phyloP scores from a whole-genome alignment of 1,140 invertebrate species.

The Hetaerina americana region DNA sequence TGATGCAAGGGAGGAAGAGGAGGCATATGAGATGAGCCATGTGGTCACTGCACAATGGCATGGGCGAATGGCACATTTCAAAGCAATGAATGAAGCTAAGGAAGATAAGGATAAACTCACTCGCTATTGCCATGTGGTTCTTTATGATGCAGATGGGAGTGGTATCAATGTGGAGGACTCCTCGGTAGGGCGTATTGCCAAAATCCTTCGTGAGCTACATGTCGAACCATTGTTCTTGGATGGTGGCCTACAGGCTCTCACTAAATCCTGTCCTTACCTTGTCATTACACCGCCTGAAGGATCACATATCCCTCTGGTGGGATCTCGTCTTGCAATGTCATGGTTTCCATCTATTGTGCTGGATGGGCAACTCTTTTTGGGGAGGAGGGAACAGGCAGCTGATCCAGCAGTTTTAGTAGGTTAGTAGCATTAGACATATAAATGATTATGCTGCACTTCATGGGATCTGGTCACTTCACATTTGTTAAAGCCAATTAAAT shows the following conservation, averaged over 20 bases:
- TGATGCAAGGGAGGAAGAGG: slow-evolving; percentile 19
- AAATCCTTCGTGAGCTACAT: slow-evolving; percentile 13
- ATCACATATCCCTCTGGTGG: slow-evolving; percentile 8
- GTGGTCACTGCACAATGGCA: slow-evolving; percentile 22
- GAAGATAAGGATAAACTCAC: slow-evolving; percentile 9
- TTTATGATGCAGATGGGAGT: slow-evolving; percentile 21
- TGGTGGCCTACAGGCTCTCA: slow-evolving; percentile 19
- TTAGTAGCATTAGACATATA: too few relatives aligned
- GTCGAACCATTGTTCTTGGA: slow-evolving; percentile 20
- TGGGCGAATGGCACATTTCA: slow-evolving; percentile 11
- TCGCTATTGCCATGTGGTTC: slow-evolving; percentile 19
- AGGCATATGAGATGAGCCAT: slow-evolving; percentile 16
- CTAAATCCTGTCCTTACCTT: slow-evolving; percentile 19
- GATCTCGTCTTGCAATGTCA: slow-evolving; percentile 8
- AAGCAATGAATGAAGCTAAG: background rate
- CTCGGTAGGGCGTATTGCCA: slow-evolving; percentile 1
- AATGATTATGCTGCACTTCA: too few relatives aligned
- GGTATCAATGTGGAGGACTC: slow-evolving; percentile 12
- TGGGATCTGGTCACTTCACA: too few relatives aligned
- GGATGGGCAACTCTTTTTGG: slow-evolving; percentile 21
- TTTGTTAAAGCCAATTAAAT: too few relatives aligned
- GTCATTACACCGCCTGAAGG: slow-evolving; percentile 4
- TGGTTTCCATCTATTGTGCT: slow-evolving; percentile 24
- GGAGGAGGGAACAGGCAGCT: slow-evolving; percentile 22
- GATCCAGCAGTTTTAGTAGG: slow-evolving; percentile 17